Base-by-base conservation (phyloP, 1,140 invertebrate species). In the Saccostrea glomerata region DNA sequence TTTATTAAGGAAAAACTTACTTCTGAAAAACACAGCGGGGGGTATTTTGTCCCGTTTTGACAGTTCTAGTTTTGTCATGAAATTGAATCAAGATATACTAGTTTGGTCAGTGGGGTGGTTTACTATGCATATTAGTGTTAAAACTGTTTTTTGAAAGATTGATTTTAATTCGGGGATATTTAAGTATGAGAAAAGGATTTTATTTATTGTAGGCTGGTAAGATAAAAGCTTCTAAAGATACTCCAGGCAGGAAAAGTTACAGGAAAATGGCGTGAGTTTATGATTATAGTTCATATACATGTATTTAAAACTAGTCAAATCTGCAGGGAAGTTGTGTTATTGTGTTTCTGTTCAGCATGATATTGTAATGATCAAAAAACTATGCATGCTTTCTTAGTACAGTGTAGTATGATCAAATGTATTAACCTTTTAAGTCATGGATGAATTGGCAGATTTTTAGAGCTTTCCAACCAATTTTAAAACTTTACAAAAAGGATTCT, bases 211-310 rank as follows among this genome's bases (percentile, higher is more conserved):
- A 94, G 94, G 90, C 89, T 82, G 90, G 91, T 40, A 94, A 94
- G 87, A 91, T 93, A 70, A 89, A 92, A 83, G 86, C 90, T 54
- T 86, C 92, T 40, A 95, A 94, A 85, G 96, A 97, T 88, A 96
- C 96, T 15, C 95, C 96, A 92, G 95, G 90, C 89, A 95, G 94
- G 92, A 96, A 91, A 93, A 95, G 95, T 94, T 95, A 96, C 96
- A 23, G 96, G 95, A 93, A 96, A 95, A 92, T 95, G 96, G 96
- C 96, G 96, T 96, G 95, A 96, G 96, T 92, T 25, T 86, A 30
- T 36, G 11, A 6, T 47, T n/a, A 36, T 36, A 36, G 30, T 36
- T 36, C 30, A 2, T 36, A 36, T 36, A 36, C 30, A 36, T 36
- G 30, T 1, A 36, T 36, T 1, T 36, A 36, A 36, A 36, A 36